A percentile compares a stretch with the other conserved stretches of the same genome.
phyloP scores from a whole-genome alignment of 2,797 vertebrate genomes.

The Anguilla pacifica region DNA sequence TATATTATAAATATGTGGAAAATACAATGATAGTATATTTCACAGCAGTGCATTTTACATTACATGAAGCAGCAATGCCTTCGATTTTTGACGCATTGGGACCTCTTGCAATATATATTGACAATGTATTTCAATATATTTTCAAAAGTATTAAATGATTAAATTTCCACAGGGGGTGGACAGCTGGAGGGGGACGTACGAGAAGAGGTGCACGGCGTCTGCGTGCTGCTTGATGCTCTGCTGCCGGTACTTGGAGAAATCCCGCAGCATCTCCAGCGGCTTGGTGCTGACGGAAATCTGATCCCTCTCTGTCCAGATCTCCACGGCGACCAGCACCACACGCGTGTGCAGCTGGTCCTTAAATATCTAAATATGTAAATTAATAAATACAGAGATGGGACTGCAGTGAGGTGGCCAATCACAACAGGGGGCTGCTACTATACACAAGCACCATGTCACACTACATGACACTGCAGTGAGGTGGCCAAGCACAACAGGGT shows the following conservation, averaged over 20 bases:
- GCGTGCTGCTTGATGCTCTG: constrained; percentile 86
- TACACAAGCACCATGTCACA: not conserved
- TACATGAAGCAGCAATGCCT: too few relatives aligned
- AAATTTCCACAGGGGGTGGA: too few relatives aligned
- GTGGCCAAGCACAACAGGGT: not conserved
- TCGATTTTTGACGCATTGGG: too few relatives aligned
- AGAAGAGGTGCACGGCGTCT: constrained; percentile 92
- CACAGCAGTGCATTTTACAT: too few relatives aligned
- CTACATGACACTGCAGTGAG: not conserved
- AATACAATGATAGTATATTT: too few relatives aligned
- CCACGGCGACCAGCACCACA: constrained; percentile 92
- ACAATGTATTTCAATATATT: not conserved
- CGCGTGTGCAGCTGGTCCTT: constrained; percentile 96
- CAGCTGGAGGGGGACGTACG: constrained; percentile 73
- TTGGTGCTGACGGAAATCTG: constrained; percentile 83
- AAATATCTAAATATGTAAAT: constrained; percentile 77
- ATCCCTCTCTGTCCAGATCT: constrained; percentile 95
- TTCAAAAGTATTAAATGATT: not conserved
- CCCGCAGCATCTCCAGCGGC: constrained; percentile 88
- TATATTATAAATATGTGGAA: too few relatives aligned
- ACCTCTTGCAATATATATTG: not conserved
- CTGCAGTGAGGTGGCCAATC: constrained; percentile 37
- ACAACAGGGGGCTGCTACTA: not conserved
- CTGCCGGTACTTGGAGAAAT: constrained; percentile 93
- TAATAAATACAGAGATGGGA: constrained; percentile 37